Base-by-base conservation (phyloP, 2,113 vertebrate species). In the Herpetotheres cachinnans region DNA sequence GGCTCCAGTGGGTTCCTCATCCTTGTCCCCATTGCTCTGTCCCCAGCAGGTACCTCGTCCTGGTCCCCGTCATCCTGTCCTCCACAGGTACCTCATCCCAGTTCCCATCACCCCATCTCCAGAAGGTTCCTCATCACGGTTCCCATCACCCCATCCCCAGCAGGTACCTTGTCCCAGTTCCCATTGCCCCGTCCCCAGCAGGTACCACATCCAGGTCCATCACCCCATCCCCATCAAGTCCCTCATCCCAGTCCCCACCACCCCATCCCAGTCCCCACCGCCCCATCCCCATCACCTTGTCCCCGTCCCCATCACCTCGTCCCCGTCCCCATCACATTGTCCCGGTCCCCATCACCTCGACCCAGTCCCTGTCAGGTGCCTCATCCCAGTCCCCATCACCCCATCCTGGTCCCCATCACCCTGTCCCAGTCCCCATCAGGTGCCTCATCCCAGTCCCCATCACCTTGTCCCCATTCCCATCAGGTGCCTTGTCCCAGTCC, bases 1-100 rank as follows among this genome's bases (percentile, higher is more conserved):
- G 59, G 34, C 30, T 52, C 34, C 9, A 0, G 30, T 1, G 5
- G 5, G 8, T 10, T 62, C 38, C 58, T 36, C 6, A 1, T 69
- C 22, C 20, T 5, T 8, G 24, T 87, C 3, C 3, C 63, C 36
- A 8, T 44, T 18, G 8, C 13, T 34, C 47, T 42, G 9, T 59
- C 14, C 26, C 16, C 56, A 71, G 11, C 12, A 15, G 21, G 32
- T 49, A 2, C 3, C 32, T 71, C 1, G 0, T 58, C 44, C 14
- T 7, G 7, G 21, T 19, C 18, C 22, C 40, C 29, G 10, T 32
- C 24, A 4, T 25, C 24, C 40, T 29, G 4, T 70, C 17, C 7
- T 16, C 42, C 58, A 20, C 25, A 63, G 65, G 2, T 62, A 4
- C 40, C 47, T 19, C 11, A 2, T n/a, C 6, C 24, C 29, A 0